Percentiles rank a stretch among this genome's conserved stretches.
Conservation (phyloP, 2,888 invertebrate species). For the Chorisops tibialis region DNA sequence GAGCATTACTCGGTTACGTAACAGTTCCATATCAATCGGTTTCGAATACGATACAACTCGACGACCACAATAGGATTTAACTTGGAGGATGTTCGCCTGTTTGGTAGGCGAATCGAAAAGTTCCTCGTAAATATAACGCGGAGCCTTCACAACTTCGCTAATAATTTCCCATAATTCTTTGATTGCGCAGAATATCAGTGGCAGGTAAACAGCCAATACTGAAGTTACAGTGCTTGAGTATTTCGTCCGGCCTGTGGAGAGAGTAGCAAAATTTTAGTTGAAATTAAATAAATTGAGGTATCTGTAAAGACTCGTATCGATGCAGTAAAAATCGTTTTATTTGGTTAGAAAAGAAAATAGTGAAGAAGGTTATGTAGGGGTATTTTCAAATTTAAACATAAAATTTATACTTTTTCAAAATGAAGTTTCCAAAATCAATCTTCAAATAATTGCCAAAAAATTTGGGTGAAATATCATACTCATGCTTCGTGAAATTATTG, state of each 20-base stretch:
- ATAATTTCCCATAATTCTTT: conserved; percentile 45
- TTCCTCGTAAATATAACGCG: conserved; percentile 48
- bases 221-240: conserved; percentile 43
- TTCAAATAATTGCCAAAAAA: neutral
- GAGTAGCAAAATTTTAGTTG: neutral
- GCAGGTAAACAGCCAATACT: conserved; percentile 44
- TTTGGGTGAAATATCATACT: neutral
- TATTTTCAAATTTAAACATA: no score
- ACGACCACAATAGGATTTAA: conserved; percentile 49
- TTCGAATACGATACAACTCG: conserved; percentile 49
- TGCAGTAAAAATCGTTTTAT: neutral
- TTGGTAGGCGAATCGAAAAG: conserved; percentile 44
- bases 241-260: conserved; percentile 42
- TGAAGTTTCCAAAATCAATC: no score
- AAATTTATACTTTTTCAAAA: no score
- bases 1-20: conserved; percentile 41
- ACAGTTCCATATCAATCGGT: conserved; percentile 45
- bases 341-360: conserved; percentile 25
- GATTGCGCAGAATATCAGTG: conserved; percentile 45
- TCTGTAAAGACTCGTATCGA: neutral
- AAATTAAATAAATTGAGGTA: neutral
- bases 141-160: conserved; percentile 46
- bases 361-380: neutral
- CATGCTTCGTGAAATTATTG: no score
- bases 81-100: conserved; percentile 46